These are phyloP conservation scores for Beroe forskalii DNA, from an alignment of 37 sponge, comb jelly and placozoan species.

Conservation along the genomic window DNA sequence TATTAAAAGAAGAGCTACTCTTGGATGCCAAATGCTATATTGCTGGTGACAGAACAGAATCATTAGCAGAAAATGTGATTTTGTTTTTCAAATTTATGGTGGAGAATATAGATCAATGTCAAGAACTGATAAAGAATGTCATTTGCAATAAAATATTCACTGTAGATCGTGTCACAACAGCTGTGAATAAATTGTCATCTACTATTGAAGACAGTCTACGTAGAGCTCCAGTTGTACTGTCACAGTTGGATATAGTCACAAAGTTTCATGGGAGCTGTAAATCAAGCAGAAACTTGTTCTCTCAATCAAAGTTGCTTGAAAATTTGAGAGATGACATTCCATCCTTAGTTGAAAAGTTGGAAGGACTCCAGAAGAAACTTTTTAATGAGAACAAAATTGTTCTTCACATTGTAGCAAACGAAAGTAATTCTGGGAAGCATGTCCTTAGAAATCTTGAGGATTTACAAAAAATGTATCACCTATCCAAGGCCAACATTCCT, in stretches of 20 bases:
- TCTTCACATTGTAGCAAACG: not conserved
- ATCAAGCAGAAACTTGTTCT: conserved; percentile 11
- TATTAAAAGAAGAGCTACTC: not conserved
- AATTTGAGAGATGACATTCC: conserved; percentile 1
- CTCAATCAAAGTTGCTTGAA: not conserved
- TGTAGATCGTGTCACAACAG: conserved; percentile 26
- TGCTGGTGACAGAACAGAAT: not conserved
- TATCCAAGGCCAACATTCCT: conserved; percentile 12
- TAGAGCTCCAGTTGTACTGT: not conserved
- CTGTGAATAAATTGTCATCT: conserved; percentile 4
- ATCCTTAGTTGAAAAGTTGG: not conserved
- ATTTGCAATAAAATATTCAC: conserved; percentile 29
- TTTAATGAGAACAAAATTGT: too few species aligned
- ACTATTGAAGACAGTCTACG: not conserved
- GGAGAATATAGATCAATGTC: not conserved
- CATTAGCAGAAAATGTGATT: not conserved
- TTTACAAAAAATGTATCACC: not conserved
- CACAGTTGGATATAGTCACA: not conserved
- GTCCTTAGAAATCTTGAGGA: not conserved
- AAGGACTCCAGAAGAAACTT: too few species aligned
- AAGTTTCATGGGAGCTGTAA: not conserved
- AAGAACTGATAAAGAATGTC: not conserved
- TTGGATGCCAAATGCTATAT: not conserved
- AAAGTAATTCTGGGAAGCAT: not conserved
- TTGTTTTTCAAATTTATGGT: not conserved